Evolutionary conservation across 2,797 vertebrate species (phyloP), one percentile per base, ranked within the genome.

Genomic region (Apodemus agrarius): DNA sequence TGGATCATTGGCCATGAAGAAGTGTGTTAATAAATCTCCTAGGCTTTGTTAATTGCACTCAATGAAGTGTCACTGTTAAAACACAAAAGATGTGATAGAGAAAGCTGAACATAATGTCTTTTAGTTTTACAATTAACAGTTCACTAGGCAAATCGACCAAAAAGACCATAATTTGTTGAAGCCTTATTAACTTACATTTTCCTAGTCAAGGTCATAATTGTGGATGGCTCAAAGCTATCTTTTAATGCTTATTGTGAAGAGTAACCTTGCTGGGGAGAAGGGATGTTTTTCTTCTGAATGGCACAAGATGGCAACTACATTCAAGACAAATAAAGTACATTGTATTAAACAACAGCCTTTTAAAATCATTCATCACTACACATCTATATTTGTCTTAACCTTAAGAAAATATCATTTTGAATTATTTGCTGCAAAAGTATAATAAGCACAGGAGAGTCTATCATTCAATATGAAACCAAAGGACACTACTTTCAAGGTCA

Each of bases 31-130:
- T 99, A 99, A 99, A 99, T 99, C 99, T 99, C 99, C 96, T 98
- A 99, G 99, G 99, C 98, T 99, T 99, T 99, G 98, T 99, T 99
- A 99, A 99, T 99, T 99, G 99, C 98, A 99, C 99, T 99, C 99
- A 99, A 99, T 99, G 99, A 99, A 99, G 98, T 99, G 99, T 99
- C 98, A 98, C 99, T 99, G 98, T 99, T 99, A 99, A 99, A 99
- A 99, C 99, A 99, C 99, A 99, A 99, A 99, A 99, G 99, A 99
- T 99, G 98, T 99, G 98, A 99, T 98, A 98, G 98, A 98, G 98
- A 98, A 99, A 99, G 98, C 98, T 96, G 98, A 99, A 99, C 98
- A 99, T 99, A 99, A 99, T 99, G 99, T 99, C 99, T 99, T 99
- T 98, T 98, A 98, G 99, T 99, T 99, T 99, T 99, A 99, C 99